Conservation (phyloP, 1,140 invertebrate species). For the Yoshiicerus persimilis region DNA sequence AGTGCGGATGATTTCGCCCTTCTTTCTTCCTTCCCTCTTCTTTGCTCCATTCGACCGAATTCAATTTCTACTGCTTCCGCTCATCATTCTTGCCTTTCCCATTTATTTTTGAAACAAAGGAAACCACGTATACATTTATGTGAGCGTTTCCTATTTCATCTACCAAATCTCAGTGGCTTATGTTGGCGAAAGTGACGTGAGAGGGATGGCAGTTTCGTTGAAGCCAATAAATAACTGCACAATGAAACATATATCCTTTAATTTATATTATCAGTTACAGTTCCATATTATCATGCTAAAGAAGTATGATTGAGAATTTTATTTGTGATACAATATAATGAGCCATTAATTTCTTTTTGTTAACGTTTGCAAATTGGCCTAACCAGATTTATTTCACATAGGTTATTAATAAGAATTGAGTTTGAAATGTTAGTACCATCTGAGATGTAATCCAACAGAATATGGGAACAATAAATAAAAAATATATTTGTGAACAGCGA, state of each 20-base stretch:
- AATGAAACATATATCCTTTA: not conserved
- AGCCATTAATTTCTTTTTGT: too few species aligned
- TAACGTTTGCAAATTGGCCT: too few species aligned
- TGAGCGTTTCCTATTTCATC: not conserved
- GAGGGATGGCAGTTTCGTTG: not conserved
- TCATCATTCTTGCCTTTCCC: conserved; percentile 17
- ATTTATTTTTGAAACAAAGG: conserved; percentile 2
- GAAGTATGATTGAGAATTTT: too few species aligned
- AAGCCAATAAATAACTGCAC: not conserved
- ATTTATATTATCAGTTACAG: not conserved
- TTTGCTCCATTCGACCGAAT: conserved; percentile 26
- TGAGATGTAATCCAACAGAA: too few species aligned
- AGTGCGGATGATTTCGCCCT: not conserved
- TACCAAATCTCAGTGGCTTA: not conserved
- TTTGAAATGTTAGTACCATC: too few species aligned
- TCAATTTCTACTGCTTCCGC: conserved; percentile 22
- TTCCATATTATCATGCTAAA: not conserved
- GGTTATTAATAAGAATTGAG: too few species aligned
- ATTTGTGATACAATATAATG: too few species aligned
- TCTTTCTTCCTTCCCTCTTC: conserved; percentile 1
- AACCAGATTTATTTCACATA: too few species aligned
- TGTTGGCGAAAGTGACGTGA: not conserved
- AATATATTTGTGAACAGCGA: too few species aligned
- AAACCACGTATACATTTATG: not conserved
- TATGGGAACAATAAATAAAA: too few species aligned